Percentiles rank a stretch among this genome's conserved stretches.
Conservation (phyloP, 1,140 invertebrate species). For the Prorops nasuta region DNA sequence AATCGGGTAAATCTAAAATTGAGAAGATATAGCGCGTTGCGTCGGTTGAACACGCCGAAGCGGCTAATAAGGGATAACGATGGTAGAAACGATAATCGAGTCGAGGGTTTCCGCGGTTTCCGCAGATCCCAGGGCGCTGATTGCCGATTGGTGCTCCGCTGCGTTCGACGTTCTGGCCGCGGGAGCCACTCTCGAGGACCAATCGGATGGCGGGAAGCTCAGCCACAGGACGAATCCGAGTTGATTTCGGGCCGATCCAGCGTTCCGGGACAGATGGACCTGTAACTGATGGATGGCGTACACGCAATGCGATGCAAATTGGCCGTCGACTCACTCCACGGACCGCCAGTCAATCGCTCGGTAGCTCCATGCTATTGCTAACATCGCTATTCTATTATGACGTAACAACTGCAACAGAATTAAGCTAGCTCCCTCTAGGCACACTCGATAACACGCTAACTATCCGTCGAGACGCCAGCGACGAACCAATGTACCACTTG, state of each 20-base stretch:
- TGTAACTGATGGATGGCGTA: no score
- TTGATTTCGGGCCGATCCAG: background rate
- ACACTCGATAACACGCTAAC: conserved; percentile 20
- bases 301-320: conserved; percentile 56
- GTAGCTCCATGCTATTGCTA: conserved; percentile 50
- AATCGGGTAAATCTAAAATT: no score
- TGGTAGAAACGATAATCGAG: conserved; percentile 40
- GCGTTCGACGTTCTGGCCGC: background rate
- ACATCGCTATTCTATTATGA: conserved; percentile 57
- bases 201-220: conserved; percentile 8
- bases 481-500: no score
- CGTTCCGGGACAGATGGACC: conserved; percentile 37
- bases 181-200: background rate
- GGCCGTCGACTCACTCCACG: conserved; percentile 38
- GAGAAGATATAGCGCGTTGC: no score
- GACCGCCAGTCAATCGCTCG: conserved; percentile 27
- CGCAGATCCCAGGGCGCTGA: conserved; percentile 39
- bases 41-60: no score
- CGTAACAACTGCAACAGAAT: conserved; percentile 40
- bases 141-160: conserved; percentile 24
- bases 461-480: conserved; percentile 9
- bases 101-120: conserved; percentile 42
- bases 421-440: conserved; percentile 11
- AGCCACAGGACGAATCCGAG: background rate
- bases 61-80: conserved; percentile 47